Base-by-base conservation (phyloP, 2,797 vertebrate species). In the Todus mexicanus region DNA sequence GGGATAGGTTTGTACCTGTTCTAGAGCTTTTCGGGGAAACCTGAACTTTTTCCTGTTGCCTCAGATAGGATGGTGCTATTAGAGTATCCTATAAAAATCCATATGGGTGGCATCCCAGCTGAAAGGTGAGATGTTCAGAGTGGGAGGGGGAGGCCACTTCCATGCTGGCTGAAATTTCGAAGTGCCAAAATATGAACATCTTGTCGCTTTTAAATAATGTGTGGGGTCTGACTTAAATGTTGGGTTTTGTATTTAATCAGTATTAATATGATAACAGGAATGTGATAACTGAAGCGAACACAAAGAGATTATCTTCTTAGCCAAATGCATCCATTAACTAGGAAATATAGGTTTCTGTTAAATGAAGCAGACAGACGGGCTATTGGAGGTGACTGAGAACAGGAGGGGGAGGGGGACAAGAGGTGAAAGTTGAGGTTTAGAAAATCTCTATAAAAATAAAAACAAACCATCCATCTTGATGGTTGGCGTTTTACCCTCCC, bases 391-490 rank as follows among this genome's bases (percentile, higher is more conserved):
- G 91, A 91, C 94, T 80, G 72, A 89, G 81, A 96, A 94, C 78
- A 42, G 59, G 85, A 90, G 90, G 43, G 38, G 88, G 84, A 93
- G 80, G 85, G 91, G 76, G 93, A 68, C 57, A 71, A 93, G 89
- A 91, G 97, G 96, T 97, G 95, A 97, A 97, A 96, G 96, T 96
- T 95, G 97, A 97, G 95, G 92, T 96, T 98, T 97, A 97, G 97
- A 98, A 97, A 97, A 97, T 95, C 95, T 96, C 96, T 96, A 90
- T 97, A 97, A 98, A 98, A 98, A 97, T 96, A 97, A 97, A 97
- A 98, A 97, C 97, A 97, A 97, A 93, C 97, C 97, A 97, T 97
- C 94, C 64, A 17, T 98, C 97, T 98, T 95, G 87, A 89, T 84
- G 91, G 83, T 43, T 91, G 97, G 96, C 95, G 21, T 96, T 97